Base-by-base conservation (phyloP, 2,888 invertebrate species). In the Parasteatoda lunata region DNA sequence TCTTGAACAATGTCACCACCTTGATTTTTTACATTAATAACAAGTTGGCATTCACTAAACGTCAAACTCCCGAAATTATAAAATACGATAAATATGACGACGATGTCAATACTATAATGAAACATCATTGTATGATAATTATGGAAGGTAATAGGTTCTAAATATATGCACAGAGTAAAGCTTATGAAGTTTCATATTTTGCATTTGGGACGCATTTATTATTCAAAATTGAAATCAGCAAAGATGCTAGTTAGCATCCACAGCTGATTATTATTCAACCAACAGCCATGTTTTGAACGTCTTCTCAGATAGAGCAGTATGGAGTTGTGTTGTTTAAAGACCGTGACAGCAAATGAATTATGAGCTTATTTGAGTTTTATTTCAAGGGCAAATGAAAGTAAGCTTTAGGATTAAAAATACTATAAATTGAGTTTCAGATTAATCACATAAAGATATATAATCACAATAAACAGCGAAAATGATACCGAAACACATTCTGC, bases 1-100 rank as follows among this genome's bases (percentile, higher is more conserved):
- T 98, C 97, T 91, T 96, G 96, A 91, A 97, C 94, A 90, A 98
- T 96, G 93, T 98, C 98, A 77, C 98, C 98, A 90, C 97, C 98
- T 96, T 97, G 93, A 54, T 92, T 92, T 89, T 91, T 91, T 5
- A 92, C 91, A 89, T 92, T 92, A 11, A 92, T 92, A 6, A 92
- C 90, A 45, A 92, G 89, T 81, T 89, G 89, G 85, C 89, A 88
- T 48, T 76, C 79, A 71, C 59, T 68, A 64, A 70, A 48, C 52
- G 65, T 69, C 47, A 75, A 64, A 72, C 76, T 76, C 30, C 66
- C 72, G 51, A 86, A 59, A 54, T 82, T 72, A 87, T 52, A 87
- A 72, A 87, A 52, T 68, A 87, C 81, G 49, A 71, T 71, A 66
- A 77, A 81, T 81, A 77, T 13, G 54, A 87, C 54, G 64, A 51